Conservation (phyloP, 2,797 vertebrate genomes). For the Argentina silus region DNA sequence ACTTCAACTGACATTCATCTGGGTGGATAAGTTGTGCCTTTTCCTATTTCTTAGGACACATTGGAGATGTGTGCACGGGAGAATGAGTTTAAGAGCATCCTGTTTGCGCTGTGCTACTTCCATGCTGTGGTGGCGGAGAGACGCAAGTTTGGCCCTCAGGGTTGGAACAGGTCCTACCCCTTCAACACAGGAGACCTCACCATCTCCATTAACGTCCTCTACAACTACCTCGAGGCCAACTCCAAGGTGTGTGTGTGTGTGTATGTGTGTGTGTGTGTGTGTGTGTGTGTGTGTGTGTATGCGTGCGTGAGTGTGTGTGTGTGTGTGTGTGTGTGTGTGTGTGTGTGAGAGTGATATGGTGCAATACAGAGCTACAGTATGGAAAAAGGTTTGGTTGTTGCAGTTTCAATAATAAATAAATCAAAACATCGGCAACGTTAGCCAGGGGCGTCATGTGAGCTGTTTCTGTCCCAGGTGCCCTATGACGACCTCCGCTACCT, state of each 20-base stretch:
- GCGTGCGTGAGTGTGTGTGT: not conserved
- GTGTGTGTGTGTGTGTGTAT: slow-evolving; percentile 5
- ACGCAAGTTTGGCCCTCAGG: slow-evolving; percentile 92
- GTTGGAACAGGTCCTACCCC: slow-evolving; percentile 93
- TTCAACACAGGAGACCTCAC: slow-evolving; percentile 93
- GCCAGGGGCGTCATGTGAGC: not conserved
- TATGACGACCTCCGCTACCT: slow-evolving; percentile 94
- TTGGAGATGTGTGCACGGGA: slow-evolving; percentile 91
- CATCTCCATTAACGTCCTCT: slow-evolving; percentile 90
- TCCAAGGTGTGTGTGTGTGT: slow-evolving; percentile 76
- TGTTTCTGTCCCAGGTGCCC: slow-evolving; percentile 82
- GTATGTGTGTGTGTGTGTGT: not conserved
- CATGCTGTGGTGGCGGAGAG: slow-evolving; percentile 93
- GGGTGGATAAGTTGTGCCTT: not conserved
- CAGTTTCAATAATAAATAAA: too few species aligned
- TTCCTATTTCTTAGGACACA: slow-evolving; percentile 81
- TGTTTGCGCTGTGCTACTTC: slow-evolving; percentile 94
- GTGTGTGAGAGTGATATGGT: not conserved
- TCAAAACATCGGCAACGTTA: too few species aligned
- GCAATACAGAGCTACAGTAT: too few species aligned
- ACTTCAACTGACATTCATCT: not conserved
- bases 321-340: not conserved
- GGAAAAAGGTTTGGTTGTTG: too few species aligned
- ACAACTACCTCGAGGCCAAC: slow-evolving; percentile 94
- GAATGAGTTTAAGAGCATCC: slow-evolving; percentile 91